These are phyloP conservation scores for Ophion ellenae DNA, from an alignment of 2,888 invertebrate species.

Conservation along the genomic window DNA sequence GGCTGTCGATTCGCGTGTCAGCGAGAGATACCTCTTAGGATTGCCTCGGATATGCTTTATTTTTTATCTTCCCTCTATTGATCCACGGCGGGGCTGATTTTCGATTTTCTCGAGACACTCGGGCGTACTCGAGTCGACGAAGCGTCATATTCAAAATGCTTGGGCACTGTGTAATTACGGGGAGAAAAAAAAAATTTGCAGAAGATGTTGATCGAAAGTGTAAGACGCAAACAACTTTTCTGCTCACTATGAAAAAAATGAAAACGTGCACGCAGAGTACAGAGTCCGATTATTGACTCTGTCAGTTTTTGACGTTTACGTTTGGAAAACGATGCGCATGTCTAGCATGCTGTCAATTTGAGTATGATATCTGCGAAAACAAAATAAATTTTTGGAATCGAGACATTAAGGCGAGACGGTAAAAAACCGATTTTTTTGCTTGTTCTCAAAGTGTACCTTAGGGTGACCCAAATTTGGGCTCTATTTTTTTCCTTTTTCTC, in stretches of 20 bases:
- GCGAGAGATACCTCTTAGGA: conserved; percentile 59
- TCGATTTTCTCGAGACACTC: conserved; percentile 32
- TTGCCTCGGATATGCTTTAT: conserved; percentile 25
- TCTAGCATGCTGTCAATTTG: too few relatives aligned
- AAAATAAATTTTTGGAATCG: too few relatives aligned
- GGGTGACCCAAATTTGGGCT: too few relatives aligned
- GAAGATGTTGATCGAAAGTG: neutral
- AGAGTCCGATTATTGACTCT: too few relatives aligned
- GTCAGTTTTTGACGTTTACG: too few relatives aligned
- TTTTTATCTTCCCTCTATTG: conserved; percentile 1
- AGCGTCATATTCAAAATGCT: neutral
- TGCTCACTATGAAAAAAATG: neutral
- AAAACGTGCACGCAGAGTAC: neutral
- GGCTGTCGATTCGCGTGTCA: conserved; percentile 76
- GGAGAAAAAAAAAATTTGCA: neutral
- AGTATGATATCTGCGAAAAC: too few relatives aligned
- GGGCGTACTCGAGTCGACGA: neutral
- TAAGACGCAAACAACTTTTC: neutral
- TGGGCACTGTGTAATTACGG: neutral
- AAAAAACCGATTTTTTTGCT: too few relatives aligned
- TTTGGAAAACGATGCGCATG: too few relatives aligned
- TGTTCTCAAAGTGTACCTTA: too few relatives aligned
- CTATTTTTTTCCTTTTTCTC: too few relatives aligned
- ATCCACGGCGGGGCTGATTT: neutral
- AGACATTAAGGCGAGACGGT: too few relatives aligned